Base-by-base conservation (phyloP, 2,888 invertebrate genomes). In the Drosophila peninsularis region DNA sequence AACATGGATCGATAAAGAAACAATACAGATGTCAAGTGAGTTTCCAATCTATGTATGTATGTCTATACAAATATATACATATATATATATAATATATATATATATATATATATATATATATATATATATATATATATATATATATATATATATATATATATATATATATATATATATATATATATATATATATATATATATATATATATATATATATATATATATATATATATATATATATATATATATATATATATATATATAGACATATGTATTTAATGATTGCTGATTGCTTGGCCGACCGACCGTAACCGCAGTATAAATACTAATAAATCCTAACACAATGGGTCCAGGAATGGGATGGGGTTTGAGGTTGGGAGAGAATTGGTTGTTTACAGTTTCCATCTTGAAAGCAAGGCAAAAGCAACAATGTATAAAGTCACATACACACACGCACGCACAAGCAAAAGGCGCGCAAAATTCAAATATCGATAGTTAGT, bases 351-450 rank as follows among this genome's bases (percentile, higher is more conserved):
- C 17, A 14, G 10, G n/a, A 17, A 13, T 7, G 41, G 52, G 32
- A 21, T 56, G 14, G 11, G 54, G 21, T 21, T 54, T 30, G 27
- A 42, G 30, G 11, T 21, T 30, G 27, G 21, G n/a, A 9, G 21
- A 14, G 17, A 3, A 37, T 52, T 24, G 5, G 3, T 21, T 21
- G 9, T 36, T 10, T 1, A 24, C 17, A n/a, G 21, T 34, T 10
- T 37, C 7, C 14, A 47, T 30, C 17, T 47, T 27, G 32, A 19
- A 50, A 52, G 44, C 64, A 52, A 42, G 42, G 62, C 62, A 24
- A 44, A 56, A 64, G 54, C 68, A 67, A 54, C n/a, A 37, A 54
- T 66, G 67, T 37, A 64, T 66, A 50, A 21, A 45, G 30, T 37
- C 50, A 65, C 56, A 24, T 52, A 47, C 54, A 54, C 34, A 47